Evolutionary conservation across 2,888 invertebrate species (phyloP), one percentile per base, ranked within the genome.

Genomic region (Pyralis farinalis): DNA sequence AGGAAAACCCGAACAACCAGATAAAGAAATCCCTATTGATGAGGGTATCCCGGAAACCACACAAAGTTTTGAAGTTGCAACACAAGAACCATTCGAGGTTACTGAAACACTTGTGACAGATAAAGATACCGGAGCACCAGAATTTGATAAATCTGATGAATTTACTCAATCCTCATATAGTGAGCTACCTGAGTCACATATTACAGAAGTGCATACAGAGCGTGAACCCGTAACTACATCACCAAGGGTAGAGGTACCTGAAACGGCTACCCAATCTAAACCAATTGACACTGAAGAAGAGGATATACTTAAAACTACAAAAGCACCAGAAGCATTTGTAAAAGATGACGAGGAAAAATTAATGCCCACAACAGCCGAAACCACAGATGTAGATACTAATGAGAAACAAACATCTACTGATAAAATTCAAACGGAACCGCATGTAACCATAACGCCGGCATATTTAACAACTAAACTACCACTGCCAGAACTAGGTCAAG

Each of bases 301-400:
- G 9, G 27, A 39, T 1, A 33, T 28, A 12, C 12, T 28, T 32
- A 31, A 31, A 7, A 7, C 25, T 2, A 39, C 39, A 7, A 28
- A 33, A 5, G 3, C 10, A 7, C 39, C 39, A 39, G 33, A 39
- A 20, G 33, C 39, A 9, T 33, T 33, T 28, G 11, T 33, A n/a
- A 33, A 39, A 28, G 39, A 33, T 20, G 33, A 20, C 3, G 39
- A 28, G 11, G 28, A 31, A 33, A 22, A 16, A 5, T 28, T 12
- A 10, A n/a, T 28, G 11, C 9, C 33, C 0, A 12, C 27, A n/a
- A 8, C 1, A 4, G 20, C 16, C 7, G 30, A 37, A 39, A 8
- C 1, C 3, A 25, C 16, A n/a, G 30, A 30, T 32, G 10, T n/a
- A 7, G 25, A 7, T 11, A 33, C 10, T n/a, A 34, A 33, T 4